Percentiles rank a stretch among this genome's conserved stretches.
Conservation (phyloP, 2,797 vertebrate genomes). For the Neostethus bicornis region DNA sequence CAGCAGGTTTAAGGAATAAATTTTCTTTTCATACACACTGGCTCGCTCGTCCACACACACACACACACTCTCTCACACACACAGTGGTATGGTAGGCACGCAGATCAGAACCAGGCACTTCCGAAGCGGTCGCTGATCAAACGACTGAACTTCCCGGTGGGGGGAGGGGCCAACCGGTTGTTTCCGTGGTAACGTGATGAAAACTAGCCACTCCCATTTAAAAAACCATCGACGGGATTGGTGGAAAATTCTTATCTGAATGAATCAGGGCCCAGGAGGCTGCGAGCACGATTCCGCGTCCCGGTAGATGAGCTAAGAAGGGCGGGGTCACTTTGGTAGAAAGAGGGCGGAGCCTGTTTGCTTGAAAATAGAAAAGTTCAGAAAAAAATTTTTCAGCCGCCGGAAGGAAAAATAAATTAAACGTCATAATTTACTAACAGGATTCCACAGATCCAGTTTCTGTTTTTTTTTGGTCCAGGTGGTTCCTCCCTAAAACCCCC, state of each 20-base stretch:
- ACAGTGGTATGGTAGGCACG: constrained; percentile 63
- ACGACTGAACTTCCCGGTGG: constrained; percentile 4
- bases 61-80: constrained; percentile 31
- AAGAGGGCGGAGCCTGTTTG: constrained; percentile 59
- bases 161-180: constrained; percentile 1
- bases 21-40: constrained; percentile 56
- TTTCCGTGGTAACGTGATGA: neutral
- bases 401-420: no score
- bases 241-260: no score
- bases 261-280: neutral
- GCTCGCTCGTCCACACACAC: neutral
- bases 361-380: constrained; percentile 67
- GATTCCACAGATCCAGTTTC: constrained; percentile 78
- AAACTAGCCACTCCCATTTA: no score
- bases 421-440: constrained; percentile 83
- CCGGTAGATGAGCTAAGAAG: constrained; percentile 8
- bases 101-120: constrained; percentile 77
- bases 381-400: constrained; percentile 68
- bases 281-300: neutral
- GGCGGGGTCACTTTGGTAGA: constrained; percentile 46
- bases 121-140: constrained; percentile 66
- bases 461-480: constrained; percentile 47
- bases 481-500: constrained; percentile 5
- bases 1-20: constrained; percentile 58
- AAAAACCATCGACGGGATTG: no score